phyloP scores from a whole-genome alignment of 2,113 vertebrate species.

The Albula goreensis region DNA sequence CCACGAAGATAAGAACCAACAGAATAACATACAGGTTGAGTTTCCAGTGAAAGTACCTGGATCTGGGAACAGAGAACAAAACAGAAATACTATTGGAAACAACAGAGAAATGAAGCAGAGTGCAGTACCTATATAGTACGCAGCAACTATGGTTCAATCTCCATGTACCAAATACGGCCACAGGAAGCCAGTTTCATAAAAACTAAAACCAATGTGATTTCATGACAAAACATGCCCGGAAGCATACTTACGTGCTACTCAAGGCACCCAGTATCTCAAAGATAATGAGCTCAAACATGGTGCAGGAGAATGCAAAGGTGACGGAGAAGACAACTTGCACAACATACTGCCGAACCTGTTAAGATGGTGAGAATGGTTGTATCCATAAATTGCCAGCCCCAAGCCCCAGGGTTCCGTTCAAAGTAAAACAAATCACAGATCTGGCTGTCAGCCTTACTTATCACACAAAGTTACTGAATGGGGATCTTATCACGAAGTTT shows the following conservation, averaged over 20 bases:
- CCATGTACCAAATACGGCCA: background rate
- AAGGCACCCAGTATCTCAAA: slow-evolving; percentile 96
- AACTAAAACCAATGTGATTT: background rate
- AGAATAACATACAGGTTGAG: slow-evolving; percentile 94
- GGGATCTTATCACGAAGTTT: too few relatives aligned
- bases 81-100: background rate
- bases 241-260: slow-evolving; percentile 82
- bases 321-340: slow-evolving; percentile 97
- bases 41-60: slow-evolving; percentile 98
- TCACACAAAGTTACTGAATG: too few relatives aligned
- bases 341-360: slow-evolving; percentile 89
- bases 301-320: slow-evolving; percentile 98
- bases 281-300: slow-evolving; percentile 99
- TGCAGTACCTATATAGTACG: too few relatives aligned
- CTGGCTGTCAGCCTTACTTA: too few relatives aligned
- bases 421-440: too few relatives aligned
- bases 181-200: background rate
- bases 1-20: slow-evolving; percentile 92
- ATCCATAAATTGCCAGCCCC: too few relatives aligned
- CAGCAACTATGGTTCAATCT: too few relatives aligned
- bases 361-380: slow-evolving; percentile 18
- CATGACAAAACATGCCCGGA: background rate
- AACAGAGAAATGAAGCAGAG: background rate
- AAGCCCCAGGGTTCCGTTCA: too few relatives aligned
- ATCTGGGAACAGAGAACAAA: slow-evolving; percentile 70